These are phyloP conservation scores for Tapirus terrestris DNA, from an alignment of 2,113 vertebrate species.

Conservation along the genomic window DNA sequence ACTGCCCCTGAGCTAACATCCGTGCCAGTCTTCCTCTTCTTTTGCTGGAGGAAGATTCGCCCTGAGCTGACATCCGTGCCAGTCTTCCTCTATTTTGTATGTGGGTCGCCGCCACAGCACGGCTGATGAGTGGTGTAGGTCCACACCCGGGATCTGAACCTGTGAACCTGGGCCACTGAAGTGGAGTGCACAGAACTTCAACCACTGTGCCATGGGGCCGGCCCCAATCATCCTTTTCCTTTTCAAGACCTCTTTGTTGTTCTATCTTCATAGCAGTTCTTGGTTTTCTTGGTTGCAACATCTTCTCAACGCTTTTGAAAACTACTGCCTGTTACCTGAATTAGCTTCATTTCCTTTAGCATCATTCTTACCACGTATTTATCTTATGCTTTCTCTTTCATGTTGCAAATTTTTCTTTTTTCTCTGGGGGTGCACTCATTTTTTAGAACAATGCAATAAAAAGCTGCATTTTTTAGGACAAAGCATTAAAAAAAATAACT, in stretches of 20 bases:
- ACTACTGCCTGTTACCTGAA: neutral
- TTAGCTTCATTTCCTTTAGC: neutral
- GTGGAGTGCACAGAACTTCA: no score
- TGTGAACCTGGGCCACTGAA: no score
- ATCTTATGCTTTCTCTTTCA: neutral
- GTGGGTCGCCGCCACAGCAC: no score
- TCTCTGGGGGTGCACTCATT: neutral
- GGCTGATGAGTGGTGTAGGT: no score
- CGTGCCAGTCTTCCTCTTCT: no score
- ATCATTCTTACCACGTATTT: neutral
- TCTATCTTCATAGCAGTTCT: neutral
- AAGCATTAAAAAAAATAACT: neutral
- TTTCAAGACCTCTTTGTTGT: neutral
- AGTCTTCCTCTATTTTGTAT: no score
- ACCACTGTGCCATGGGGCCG: no score
- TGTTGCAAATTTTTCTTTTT: neutral
- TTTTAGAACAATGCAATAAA: neutral
- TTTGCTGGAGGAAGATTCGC: no score
- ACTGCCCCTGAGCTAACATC: no score
- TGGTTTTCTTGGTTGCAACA: neutral
- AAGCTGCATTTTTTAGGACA: neutral
- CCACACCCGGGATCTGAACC: no score
- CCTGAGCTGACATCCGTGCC: no score
- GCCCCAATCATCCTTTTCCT: neutral
- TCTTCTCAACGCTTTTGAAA: neutral